Evolutionary conservation across 2,797 vertebrate species (phyloP).

Genomic region (Sebastes iracundus): DNA sequence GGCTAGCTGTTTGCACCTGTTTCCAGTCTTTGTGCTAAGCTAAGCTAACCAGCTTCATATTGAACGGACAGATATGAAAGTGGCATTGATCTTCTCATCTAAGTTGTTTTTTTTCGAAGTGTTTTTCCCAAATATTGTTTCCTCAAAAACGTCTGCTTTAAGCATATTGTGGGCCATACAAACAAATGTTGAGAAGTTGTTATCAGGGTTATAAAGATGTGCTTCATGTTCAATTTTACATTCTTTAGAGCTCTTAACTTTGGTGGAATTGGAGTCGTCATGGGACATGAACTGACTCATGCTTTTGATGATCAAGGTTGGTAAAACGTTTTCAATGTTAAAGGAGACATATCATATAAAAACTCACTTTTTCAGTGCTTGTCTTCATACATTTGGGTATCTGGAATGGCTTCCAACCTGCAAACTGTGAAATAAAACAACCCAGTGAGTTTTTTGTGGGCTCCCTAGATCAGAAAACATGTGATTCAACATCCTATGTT

Average conservation of each 20-base stretch:
- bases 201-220: not conserved
- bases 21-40: too few species aligned
- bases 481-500: too few species aligned
- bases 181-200: not conserved
- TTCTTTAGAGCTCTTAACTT: slow-evolving; percentile 92
- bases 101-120: not conserved
- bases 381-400: too few species aligned
- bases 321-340: slow-evolving; percentile 53
- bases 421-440: too few species aligned
- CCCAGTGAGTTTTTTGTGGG: too few species aligned
- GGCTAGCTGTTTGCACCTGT: too few species aligned
- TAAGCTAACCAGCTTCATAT: too few species aligned
- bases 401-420: too few species aligned
- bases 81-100: not conserved
- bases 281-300: slow-evolving; percentile 97
- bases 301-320: slow-evolving; percentile 99
- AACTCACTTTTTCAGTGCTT: too few species aligned
- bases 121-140: not conserved
- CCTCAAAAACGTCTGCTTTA: not conserved
- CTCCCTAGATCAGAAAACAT: too few species aligned
- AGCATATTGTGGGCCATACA: not conserved
- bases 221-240: not conserved
- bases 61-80: not conserved
- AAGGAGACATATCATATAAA: too few species aligned
- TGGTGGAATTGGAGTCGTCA: slow-evolving; percentile 95